phyloP scores from a whole-genome alignment of 2,113 vertebrate species.

The Siniperca chuatsi region DNA sequence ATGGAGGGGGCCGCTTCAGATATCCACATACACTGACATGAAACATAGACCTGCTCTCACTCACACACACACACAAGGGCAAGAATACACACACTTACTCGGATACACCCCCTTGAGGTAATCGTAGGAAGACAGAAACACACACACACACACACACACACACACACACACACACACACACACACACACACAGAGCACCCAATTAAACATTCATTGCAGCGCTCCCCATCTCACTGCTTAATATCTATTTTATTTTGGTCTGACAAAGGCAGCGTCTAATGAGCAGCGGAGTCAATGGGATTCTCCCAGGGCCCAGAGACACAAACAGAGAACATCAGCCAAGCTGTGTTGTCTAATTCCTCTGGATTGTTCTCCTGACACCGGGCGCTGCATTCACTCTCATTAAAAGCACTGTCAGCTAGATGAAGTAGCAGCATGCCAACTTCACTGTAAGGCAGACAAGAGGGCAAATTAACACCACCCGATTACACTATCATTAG shows the following conservation, averaged over 20 bases:
- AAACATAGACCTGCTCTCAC: slow-evolving; percentile 41
- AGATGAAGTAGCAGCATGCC: slow-evolving; percentile 59
- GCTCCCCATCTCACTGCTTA: slow-evolving; percentile 72
- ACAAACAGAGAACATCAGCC: slow-evolving; percentile 74
- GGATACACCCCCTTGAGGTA: slow-evolving; percentile 50
- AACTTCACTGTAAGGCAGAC: slow-evolving; percentile 52
- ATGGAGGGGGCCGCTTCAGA: slow-evolving; percentile 48
- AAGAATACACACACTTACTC: slow-evolving; percentile 24
- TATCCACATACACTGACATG: slow-evolving; percentile 55
- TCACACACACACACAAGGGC: slow-evolving; percentile 15
- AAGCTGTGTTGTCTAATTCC: slow-evolving; percentile 72
- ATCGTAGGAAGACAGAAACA: slow-evolving; percentile 37
- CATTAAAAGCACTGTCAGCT: slow-evolving; percentile 69
- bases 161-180: too few species aligned
- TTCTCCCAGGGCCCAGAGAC: slow-evolving; percentile 70
- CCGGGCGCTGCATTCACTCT: slow-evolving; percentile 62
- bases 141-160: slow-evolving; percentile 44
- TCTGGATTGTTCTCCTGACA: slow-evolving; percentile 76
- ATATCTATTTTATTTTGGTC: slow-evolving; percentile 81
- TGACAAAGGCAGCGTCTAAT: slow-evolving; percentile 81
- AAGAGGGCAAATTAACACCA: slow-evolving; percentile 50
- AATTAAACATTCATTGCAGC: slow-evolving; percentile 81
- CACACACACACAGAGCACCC: too few species aligned
- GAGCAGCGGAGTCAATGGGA: slow-evolving; percentile 74
- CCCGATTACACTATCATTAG: slow-evolving; percentile 34